Percentiles rank a stretch among this genome's conserved stretches.
These are phyloP conservation scores for Ameiurus melas DNA, from an alignment of 2,113 vertebrate species.

Conservation along the genomic window DNA sequence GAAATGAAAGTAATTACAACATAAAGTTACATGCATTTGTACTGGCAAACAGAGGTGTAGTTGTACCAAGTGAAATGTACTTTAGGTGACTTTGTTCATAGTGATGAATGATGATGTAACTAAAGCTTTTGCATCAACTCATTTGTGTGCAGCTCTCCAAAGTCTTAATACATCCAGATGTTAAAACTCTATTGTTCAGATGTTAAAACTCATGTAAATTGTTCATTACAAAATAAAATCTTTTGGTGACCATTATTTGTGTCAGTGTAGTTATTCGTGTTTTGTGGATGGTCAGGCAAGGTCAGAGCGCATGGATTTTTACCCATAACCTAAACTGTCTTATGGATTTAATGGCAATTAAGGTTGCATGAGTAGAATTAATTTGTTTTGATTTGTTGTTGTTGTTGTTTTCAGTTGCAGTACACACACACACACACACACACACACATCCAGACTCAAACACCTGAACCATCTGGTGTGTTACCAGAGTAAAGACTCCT, in stretches of 20 bases:
- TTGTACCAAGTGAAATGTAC: background rate
- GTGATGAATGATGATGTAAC: background rate
- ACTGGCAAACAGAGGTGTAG: background rate
- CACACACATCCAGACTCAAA: background rate
- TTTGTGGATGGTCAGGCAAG: background rate
- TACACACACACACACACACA: background rate
- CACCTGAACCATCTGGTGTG: background rate
- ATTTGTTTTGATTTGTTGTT: background rate
- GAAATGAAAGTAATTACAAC: background rate
- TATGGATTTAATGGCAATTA: conserved; percentile 27
- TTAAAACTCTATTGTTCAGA: background rate
- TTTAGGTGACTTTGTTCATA: background rate
- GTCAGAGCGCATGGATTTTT: conserved; percentile 4
- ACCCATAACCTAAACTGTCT: background rate
- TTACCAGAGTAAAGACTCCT: background rate
- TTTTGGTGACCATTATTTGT: background rate
- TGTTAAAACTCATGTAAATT: background rate
- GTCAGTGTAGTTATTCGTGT: background rate
- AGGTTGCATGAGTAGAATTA: conserved; percentile 2
- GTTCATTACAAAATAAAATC: background rate
- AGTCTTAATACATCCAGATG: background rate
- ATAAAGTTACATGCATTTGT: background rate
- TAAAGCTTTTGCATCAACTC: background rate
- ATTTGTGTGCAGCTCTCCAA: background rate
- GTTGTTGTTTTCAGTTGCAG: background rate